Evolutionary conservation across 2,113 vertebrate genomes (phyloP).

Genomic region (Motacilla alba): DNA sequence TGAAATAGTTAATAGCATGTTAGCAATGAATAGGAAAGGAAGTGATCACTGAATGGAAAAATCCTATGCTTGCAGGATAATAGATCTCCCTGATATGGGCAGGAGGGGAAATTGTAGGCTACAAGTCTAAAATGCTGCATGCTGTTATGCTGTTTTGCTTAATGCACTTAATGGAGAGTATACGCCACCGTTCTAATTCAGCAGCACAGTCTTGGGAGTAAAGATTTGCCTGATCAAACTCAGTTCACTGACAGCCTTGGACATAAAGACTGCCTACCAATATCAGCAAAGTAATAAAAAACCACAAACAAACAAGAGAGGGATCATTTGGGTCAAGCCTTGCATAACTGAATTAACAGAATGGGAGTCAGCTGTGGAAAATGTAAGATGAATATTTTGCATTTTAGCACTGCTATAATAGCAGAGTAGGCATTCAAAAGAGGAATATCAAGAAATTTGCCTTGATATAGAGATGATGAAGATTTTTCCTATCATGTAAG

Average conservation of each 20-base stretch:
- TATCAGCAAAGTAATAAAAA: not conserved
- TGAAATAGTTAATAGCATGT: slow-evolving; percentile 3
- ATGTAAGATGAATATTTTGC: not conserved
- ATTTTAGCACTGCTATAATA: rapidly evolving
- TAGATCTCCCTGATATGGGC: not conserved
- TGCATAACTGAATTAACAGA: not conserved
- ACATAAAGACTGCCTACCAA: not conserved
- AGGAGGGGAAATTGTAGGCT: not conserved
- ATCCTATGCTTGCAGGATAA: not conserved
- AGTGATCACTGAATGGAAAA: slow-evolving; percentile 8
- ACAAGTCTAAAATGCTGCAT: slow-evolving; percentile 2
- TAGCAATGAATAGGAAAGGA: not conserved
- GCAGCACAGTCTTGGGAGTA: not conserved
- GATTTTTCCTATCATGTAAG: not conserved
- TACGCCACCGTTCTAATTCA: not conserved
- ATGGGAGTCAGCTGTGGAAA: not conserved
- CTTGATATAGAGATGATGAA: not conserved
- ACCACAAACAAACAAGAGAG: not conserved
- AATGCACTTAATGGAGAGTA: not conserved
- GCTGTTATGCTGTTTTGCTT: slow-evolving; percentile 29
- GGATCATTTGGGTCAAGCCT: not conserved
- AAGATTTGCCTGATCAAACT: slow-evolving; percentile 6
- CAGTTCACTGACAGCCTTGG: not conserved
- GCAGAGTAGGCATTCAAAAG: not conserved
- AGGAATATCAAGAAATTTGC: not conserved